A percentile compares a stretch with the other conserved stretches of the same genome.
These are phyloP conservation scores for Acleris sparsana DNA, from an alignment of 2,888 invertebrate genomes.

Conservation along the genomic window DNA sequence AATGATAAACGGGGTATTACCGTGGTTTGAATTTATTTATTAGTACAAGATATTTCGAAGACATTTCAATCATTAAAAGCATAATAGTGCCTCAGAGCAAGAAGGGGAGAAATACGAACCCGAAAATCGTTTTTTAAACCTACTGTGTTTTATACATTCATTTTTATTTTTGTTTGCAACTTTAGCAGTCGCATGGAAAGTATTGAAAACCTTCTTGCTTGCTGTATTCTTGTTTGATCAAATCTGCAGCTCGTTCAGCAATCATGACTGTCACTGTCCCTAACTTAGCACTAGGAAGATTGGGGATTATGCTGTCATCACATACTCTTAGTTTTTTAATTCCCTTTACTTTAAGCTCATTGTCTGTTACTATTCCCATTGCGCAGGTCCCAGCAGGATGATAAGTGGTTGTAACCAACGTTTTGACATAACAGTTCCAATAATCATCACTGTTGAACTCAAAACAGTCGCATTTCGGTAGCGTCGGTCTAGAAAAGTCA, in stretches of 20 bases:
- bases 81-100: too few species aligned
- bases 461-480: constrained; percentile 21
- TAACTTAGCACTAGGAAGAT: background rate
- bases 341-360: constrained; percentile 13
- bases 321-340: constrained; percentile 16
- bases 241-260: constrained; percentile 25
- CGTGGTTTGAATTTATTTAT: too few species aligned
- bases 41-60: too few species aligned
- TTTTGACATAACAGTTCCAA: constrained; percentile 22
- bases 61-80: too few species aligned
- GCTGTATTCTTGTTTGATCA: constrained; percentile 21
- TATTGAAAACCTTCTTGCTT: background rate
- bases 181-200: background rate
- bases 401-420: constrained; percentile 3
- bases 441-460: constrained; percentile 22
- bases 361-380: constrained; percentile 28
- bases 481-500: background rate
- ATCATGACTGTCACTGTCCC: constrained; percentile 10
- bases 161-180: too few species aligned
- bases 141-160: too few species aligned
- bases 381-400: constrained; percentile 17
- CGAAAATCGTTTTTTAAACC: too few species aligned
- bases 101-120: too few species aligned
- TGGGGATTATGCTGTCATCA: constrained; percentile 26
- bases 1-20: too few species aligned